Conservation (phyloP, 2,113 vertebrate species). For the Salvelinus sp. region DNA sequence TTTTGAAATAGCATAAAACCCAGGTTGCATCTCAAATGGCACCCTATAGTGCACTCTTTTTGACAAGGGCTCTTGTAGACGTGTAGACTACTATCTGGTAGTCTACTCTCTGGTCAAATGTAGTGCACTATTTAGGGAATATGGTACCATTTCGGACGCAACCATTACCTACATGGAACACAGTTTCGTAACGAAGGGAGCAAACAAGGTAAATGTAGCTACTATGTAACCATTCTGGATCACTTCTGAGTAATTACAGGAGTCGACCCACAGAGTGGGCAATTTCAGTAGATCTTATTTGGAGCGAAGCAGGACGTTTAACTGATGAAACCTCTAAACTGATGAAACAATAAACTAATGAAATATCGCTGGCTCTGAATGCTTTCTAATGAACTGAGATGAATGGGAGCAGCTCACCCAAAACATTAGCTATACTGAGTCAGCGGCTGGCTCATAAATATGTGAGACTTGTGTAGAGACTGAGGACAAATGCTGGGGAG, state of each 20-base stretch:
- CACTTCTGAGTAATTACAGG: neutral
- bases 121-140: too few species aligned
- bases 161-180: too few species aligned
- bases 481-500: conserved; percentile 46
- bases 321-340: conserved; percentile 46
- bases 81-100: too few species aligned
- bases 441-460: conserved; percentile 47
- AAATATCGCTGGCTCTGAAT: conserved; percentile 36
- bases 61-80: too few species aligned
- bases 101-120: too few species aligned
- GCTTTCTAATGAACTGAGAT: conserved; percentile 23
- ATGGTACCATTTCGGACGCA: too few species aligned
- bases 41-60: too few species aligned
- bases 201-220: too few species aligned
- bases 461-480: neutral
- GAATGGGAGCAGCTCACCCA: conserved; percentile 4
- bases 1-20: too few species aligned
- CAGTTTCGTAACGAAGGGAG: too few species aligned
- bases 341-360: conserved; percentile 50
- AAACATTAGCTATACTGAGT: conserved; percentile 2
- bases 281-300: conserved; percentile 46
- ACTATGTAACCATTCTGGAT: too few species aligned
- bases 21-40: too few species aligned
- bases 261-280: neutral
- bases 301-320: conserved; percentile 45